Base-by-base conservation (phyloP, 2,888 invertebrate species). In the Dromius quadrimaculatus region DNA sequence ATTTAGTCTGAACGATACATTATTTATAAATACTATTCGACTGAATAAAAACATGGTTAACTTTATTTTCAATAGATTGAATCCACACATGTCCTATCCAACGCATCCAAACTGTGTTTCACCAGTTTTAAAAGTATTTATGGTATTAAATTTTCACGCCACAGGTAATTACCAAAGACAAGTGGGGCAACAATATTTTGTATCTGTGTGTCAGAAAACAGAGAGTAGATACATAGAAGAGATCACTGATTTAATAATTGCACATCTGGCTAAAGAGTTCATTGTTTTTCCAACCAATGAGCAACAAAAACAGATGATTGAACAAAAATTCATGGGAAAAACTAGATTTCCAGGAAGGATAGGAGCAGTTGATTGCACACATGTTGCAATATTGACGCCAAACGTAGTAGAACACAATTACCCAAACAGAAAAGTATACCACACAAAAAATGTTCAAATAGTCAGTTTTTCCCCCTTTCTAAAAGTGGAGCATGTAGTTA, bases 361-460 rank as follows among this genome's bases (percentile, higher is more conserved):
- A 11, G 74, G 72, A n/a, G 65, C 71, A 5, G 59, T 74, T 6
- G 75, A 74, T 34, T 73, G 70, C 62, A 72, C 72, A n/a, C n/a
- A 74, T 72, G 62, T 75, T 47, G 71, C 64, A 20, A 74, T 75
- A 22, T 15, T 75, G 23, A 62, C 65, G 32, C 74, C 74, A 19
- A 28, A 22, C 17, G 61, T 54, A 57, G 72, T 74, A 45, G 75
- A 74, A 61, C 73, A 75, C 22, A 74, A 74, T 72, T 75, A 75
- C 45, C 19, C 74, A 1, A 73, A 74, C 15, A 54, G 73, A 28
- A 74, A 73, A 73, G 68, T 64, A 17, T 73, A 68, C 66, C 73
- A 74, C 28, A 73, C 74, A 20, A 73, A 73, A 71, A 74, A 73
- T 71, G 71, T 74, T 13, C 74, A 74, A 71, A 32, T 73, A 15